Evolutionary conservation across 2,113 vertebrate species (phyloP), one percentile per base, ranked within the genome.

Genomic region (Lepus europaeus): DNA sequence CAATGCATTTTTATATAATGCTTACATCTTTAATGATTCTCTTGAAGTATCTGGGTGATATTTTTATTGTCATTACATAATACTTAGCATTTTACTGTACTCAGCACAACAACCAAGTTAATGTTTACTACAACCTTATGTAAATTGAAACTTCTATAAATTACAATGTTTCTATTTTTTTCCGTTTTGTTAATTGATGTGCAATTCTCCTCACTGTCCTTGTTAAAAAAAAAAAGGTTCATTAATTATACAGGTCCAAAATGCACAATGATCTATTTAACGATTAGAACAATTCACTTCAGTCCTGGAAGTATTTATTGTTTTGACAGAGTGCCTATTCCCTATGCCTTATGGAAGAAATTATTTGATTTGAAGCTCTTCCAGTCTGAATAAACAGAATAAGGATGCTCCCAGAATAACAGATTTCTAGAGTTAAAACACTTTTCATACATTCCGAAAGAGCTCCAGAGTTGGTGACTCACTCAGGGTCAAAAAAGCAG

Each of bases 111-210:
- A 83, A 56, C 27, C 16, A 59, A 80, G 27, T 29, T 64, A 70
- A 91, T 73, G 51, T 69, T 87, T 89, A 45, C 74, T 73, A 70
- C 1, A 76, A 79, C 45, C 7, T 73, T 83, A 87, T 0, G 0
- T 45, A 92, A 84, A 69, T 7, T 36, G 11, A 82, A 53, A 93
- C 69, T 39, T 96, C 72, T 69, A 73, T 39, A 90, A 80, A 36
- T 14, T 23, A 33, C 74, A 76, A 45, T 56, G 31, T 70, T 73
- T 64, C 27, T 70, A 20, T 14, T 78, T 94, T 61, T 95, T 29
- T 59, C 49, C 20, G 9, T 39, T 59, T 27, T 64, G 23, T 22
- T n/a, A 31, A 1, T 3, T 79, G 33, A 33, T 64, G 9, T 72
- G 66, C 53, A 23, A 4, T 76, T 87, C 5, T 20, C 73, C 25